Conservation (phyloP, 2,113 vertebrate genomes). For the Cygnus atratus region DNA sequence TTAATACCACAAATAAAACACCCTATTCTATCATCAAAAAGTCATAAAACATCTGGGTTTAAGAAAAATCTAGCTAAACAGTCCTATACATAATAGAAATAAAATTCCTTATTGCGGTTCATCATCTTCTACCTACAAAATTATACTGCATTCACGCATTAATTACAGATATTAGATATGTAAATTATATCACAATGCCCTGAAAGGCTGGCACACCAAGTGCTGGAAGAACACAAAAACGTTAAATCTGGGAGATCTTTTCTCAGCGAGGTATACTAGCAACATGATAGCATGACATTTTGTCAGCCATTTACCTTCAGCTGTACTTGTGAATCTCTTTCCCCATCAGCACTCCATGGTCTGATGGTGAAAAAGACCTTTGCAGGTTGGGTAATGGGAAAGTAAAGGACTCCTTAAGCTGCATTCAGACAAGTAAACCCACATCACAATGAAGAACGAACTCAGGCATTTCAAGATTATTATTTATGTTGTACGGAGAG, state of each 20-base stretch:
- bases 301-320: constrained; percentile 21
- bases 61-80: constrained; percentile 7
- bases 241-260: neutral
- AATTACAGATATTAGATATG: constrained; percentile 44
- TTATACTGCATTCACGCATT: neutral
- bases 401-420: neutral
- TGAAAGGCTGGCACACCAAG: neutral
- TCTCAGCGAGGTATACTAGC: neutral
- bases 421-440: neutral
- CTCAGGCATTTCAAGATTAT: neutral
- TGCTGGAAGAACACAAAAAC: neutral
- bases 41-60: constrained; percentile 42
- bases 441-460: neutral
- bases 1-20: constrained; percentile 40
- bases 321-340: neutral
- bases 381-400: neutral
- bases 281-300: neutral
- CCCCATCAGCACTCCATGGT: rapidly evolving
- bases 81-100: neutral
- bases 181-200: neutral
- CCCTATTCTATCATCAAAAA: neutral
- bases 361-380: neutral
- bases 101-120: neutral
- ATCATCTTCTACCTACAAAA: neutral
- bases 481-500: neutral